Percentiles rank a stretch among this genome's conserved stretches.
phyloP scores from a whole-genome alignment of 37 sponge, comb jelly and placozoan genomes.

The Theonella swinhoei region DNA sequence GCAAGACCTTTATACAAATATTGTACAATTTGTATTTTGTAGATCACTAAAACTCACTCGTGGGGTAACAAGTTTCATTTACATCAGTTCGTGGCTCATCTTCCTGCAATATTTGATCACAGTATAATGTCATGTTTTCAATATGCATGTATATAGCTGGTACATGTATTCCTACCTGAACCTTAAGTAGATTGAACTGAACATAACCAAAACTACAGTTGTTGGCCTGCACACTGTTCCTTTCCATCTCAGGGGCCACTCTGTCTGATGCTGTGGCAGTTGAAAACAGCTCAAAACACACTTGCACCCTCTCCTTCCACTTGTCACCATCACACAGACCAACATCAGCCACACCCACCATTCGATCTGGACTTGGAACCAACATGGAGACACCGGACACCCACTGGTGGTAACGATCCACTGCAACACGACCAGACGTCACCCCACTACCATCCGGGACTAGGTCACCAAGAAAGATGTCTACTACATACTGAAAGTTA shows the following conservation, averaged over 20 bases:
- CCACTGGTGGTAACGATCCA: slow-evolving; percentile 16
- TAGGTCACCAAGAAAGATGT: background rate
- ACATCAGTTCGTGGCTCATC: no score
- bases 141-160: no score
- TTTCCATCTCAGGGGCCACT: slow-evolving; percentile 11
- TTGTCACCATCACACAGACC: slow-evolving; percentile 25
- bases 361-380: slow-evolving; percentile 36
- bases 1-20: background rate
- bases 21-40: no score
- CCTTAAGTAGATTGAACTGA: background rate
- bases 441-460: slow-evolving; percentile 13
- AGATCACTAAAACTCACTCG: no score
- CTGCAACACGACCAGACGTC: background rate
- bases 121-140: no score
- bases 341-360: slow-evolving; percentile 52
- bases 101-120: no score
- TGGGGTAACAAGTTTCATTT: no score
- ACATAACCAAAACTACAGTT: slow-evolving; percentile 65
- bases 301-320: slow-evolving; percentile 43
- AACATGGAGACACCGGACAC: background rate
- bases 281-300: slow-evolving; percentile 50
- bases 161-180: no score
- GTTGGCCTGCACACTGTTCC: slow-evolving; percentile 25
- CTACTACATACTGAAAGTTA: slow-evolving; percentile 15
- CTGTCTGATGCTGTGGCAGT: slow-evolving; percentile 33